Conservation (phyloP, 53 echinoderm and acorn worm species). For the Holothuria leucospilota region DNA sequence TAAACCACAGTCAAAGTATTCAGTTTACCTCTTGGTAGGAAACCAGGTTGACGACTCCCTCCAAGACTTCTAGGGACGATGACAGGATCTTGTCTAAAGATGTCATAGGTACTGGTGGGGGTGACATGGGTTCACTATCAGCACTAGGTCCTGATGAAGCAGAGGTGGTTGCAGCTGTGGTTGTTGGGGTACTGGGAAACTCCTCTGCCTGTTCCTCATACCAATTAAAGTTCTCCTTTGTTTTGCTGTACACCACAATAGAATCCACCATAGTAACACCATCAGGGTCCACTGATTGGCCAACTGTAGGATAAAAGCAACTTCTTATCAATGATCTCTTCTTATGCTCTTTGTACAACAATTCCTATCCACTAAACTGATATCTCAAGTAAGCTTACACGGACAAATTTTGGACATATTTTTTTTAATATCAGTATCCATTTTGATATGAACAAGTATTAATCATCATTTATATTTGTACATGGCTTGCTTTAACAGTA, state of each 20-base stretch:
- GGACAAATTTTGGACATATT: background rate
- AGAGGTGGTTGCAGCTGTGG: conserved; percentile 58
- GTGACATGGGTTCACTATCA: conserved; percentile 74
- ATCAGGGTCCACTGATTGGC: conserved; percentile 91
- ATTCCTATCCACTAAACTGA: no score
- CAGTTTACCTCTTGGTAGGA: conserved; percentile 36
- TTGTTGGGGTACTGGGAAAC: conserved; percentile 78
- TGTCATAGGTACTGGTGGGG: conserved; percentile 80
- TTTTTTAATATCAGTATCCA: background rate
- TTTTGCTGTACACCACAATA: conserved; percentile 98
- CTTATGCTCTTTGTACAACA: no score
- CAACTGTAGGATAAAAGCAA: conserved; percentile 63
- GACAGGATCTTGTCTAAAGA: conserved; percentile 89
- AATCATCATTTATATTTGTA: background rate
- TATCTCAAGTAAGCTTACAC: no score
- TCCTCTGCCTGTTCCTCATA: conserved; percentile 95
- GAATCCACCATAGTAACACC: conserved; percentile 98
- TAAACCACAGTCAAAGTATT: background rate
- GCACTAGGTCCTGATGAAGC: conserved; percentile 23
- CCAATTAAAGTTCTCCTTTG: conserved; percentile 97
- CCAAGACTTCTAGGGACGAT: conserved; percentile 86
- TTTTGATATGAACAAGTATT: background rate
- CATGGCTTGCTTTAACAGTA: background rate
- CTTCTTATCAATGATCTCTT: no score
- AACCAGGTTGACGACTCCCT: conserved; percentile 87